These are phyloP conservation scores for Echinops telfairi DNA, from an alignment of 2,113 vertebrate genomes.

Conservation along the genomic window DNA sequence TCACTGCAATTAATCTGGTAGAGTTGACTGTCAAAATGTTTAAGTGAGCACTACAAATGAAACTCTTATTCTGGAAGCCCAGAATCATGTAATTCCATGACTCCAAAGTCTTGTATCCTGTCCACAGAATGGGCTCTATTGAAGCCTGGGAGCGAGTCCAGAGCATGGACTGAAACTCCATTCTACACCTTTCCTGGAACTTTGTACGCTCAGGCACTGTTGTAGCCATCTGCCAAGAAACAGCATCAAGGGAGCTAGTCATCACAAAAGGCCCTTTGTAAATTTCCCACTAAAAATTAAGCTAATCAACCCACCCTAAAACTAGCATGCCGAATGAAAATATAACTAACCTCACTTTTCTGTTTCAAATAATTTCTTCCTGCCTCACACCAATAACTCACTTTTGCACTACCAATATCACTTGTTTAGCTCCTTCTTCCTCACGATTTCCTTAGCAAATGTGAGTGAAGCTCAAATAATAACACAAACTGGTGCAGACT, in stretches of 20 bases:
- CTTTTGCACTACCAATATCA: conserved; percentile 21
- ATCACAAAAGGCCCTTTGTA: conserved; percentile 75
- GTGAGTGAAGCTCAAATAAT: conserved; percentile 45
- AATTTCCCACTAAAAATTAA: conserved; percentile 45
- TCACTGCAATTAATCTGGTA: conserved; percentile 37
- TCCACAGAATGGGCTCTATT: conserved; percentile 70
- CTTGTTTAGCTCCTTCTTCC: conserved; percentile 47
- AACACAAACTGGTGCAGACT: conserved; percentile 30
- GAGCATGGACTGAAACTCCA: conserved; percentile 63
- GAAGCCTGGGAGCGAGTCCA: conserved; percentile 68
- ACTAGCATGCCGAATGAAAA: conserved; percentile 32
- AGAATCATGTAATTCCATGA: conserved; percentile 63
- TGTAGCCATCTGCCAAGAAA: conserved; percentile 70
- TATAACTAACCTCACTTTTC: conserved; percentile 35
- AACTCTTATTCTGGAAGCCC: conserved; percentile 44
- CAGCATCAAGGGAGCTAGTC: conserved; percentile 65
- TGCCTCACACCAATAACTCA: conserved; percentile 53
- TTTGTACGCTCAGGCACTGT: conserved; percentile 58
- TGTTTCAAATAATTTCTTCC: conserved; percentile 60
- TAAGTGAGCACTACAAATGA: conserved; percentile 59
- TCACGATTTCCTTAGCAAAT: conserved; percentile 49
- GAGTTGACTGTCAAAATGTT: conserved; percentile 43
- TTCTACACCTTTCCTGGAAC: conserved; percentile 78
- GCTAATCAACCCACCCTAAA: conserved; percentile 47
- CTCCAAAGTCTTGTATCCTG: conserved; percentile 40